These are phyloP conservation scores for Intellagama lesueurii DNA, from an alignment of 2,797 vertebrate genomes.

Conservation along the genomic window DNA sequence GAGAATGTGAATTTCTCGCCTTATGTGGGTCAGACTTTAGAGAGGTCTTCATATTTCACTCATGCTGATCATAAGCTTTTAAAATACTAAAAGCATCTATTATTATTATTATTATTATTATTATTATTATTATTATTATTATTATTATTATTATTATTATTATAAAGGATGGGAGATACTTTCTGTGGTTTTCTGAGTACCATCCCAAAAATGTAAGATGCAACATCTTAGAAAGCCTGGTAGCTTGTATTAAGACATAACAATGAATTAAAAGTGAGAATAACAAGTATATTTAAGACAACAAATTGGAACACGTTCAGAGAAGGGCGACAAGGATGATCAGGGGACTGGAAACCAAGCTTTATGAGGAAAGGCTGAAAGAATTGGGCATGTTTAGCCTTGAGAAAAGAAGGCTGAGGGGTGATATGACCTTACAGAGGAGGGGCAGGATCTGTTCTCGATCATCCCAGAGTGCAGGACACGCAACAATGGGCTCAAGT, in stretches of 20 bases:
- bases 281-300: constrained; percentile 73
- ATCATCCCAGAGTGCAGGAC: too few species aligned
- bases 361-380: too few species aligned
- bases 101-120: too few species aligned
- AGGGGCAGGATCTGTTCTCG: too few species aligned
- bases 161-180: background rate
- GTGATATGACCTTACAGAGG: too few species aligned
- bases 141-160: background rate
- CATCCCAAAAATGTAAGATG: background rate
- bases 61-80: background rate
- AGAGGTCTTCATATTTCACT: background rate
- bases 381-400: too few species aligned
- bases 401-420: too few species aligned
- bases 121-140: background rate
- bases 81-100: constrained; percentile 14
- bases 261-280: constrained; percentile 63
- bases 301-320: too few species aligned
- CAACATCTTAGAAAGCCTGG: constrained; percentile 8
- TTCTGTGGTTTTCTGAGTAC: constrained; percentile 7
- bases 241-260: constrained; percentile 33
- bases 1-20: background rate
- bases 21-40: background rate
- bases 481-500: too few species aligned
- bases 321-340: too few species aligned
- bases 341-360: too few species aligned